Evolutionary conservation across 2,113 vertebrate genomes (phyloP).

Genomic region (Ailuropoda melanoleuca): DNA sequence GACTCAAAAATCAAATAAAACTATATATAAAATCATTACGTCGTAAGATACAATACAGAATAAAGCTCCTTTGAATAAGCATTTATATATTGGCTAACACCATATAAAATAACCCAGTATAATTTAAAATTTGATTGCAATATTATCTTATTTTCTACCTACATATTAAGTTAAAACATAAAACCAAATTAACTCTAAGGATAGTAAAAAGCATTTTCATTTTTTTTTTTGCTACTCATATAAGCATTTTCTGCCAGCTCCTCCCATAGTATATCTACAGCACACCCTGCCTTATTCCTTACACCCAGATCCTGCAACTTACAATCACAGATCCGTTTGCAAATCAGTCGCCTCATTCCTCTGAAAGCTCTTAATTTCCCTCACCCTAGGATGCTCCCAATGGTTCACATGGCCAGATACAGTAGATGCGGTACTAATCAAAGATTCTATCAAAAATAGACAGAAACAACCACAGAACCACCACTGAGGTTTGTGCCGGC

Average conservation of each 20-base stretch:
- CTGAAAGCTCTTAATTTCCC: constrained; percentile 84
- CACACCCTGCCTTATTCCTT: constrained; percentile 85
- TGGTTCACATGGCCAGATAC: constrained; percentile 86
- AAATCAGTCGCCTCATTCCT: constrained; percentile 99
- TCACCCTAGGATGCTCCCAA: constrained; percentile 84
- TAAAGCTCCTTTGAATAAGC: constrained; percentile 55
- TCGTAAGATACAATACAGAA: constrained; percentile 48
- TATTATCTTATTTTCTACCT: constrained; percentile 37
- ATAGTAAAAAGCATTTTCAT: constrained; percentile 68
- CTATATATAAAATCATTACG: constrained; percentile 35
- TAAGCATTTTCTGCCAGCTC: constrained; percentile 83
- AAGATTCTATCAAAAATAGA: constrained; percentile 81
- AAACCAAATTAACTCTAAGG: constrained; percentile 41
- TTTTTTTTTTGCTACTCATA: constrained; percentile 82
- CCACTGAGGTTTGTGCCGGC: constrained; percentile 87
- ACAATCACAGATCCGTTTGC: constrained; percentile 99
- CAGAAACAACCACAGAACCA: constrained; percentile 84
- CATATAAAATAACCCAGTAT: constrained; percentile 18
- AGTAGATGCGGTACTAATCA: constrained; percentile 78
- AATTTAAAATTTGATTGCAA: constrained; percentile 59
- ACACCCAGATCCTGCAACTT: constrained; percentile 91
- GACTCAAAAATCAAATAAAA: constrained; percentile 54
- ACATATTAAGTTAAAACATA: constrained; percentile 43
- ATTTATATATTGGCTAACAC: constrained; percentile 57
- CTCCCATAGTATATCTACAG: constrained; percentile 85